These are phyloP conservation scores for Sitobion miscanthi DNA, from an alignment of 1,140 invertebrate species.

Conservation along the genomic window DNA sequence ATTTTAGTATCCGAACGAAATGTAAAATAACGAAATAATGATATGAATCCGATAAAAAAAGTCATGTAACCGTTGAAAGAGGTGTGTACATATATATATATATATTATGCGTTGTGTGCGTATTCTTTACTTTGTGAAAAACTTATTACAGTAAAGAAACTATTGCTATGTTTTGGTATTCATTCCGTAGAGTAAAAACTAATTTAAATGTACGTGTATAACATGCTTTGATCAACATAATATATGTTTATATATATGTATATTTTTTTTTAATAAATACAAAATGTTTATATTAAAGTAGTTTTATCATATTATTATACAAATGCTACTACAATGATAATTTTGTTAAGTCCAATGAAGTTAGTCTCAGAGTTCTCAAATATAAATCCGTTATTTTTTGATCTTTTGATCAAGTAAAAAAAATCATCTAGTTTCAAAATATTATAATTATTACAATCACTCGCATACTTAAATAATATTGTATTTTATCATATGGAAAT, in stretches of 20 bases:
- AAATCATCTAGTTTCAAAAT: neutral
- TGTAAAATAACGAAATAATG: neutral
- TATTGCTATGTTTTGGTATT: neutral
- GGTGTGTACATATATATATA: neutral
- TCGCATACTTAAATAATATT: neutral
- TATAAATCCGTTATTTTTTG: neutral
- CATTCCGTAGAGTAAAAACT: neutral
- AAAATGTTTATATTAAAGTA: neutral
- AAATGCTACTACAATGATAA: neutral
- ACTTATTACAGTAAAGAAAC: neutral
- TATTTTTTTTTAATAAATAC: neutral
- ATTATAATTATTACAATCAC: neutral
- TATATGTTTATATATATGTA: neutral
- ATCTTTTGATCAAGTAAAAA: neutral
- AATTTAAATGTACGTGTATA: constrained; percentile 21
- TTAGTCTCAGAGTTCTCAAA: neutral
- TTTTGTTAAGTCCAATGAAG: neutral
- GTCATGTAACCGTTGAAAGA: neutral
- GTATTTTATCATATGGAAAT: neutral
- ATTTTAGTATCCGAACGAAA: neutral
- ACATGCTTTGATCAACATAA: neutral
- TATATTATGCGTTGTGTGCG: neutral
- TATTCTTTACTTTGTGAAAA: neutral
- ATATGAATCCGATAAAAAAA: neutral
- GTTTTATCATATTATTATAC: neutral